phyloP scores from a whole-genome alignment of 1,140 invertebrate genomes.

The Goniozus legneri region DNA sequence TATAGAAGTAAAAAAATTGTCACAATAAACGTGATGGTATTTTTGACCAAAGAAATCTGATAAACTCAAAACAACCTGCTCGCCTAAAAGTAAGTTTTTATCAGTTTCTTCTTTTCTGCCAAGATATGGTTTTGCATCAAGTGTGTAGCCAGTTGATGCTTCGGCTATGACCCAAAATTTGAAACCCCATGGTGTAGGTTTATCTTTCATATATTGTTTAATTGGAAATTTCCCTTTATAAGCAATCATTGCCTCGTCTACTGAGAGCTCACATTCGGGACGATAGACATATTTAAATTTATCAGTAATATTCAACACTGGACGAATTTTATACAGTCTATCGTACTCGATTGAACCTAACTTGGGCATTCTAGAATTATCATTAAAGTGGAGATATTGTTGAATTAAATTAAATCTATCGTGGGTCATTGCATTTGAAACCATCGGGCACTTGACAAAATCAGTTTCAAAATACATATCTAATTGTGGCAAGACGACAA shows the following conservation, averaged over 20 bases:
- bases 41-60: conserved; percentile 1
- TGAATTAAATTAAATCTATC: neutral
- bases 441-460: neutral
- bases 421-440: no score
- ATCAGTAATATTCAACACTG: neutral
- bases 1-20: conserved; percentile 13
- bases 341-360: no score
- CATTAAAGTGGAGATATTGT: neutral
- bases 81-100: conserved; percentile 8
- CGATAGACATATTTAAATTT: neutral
- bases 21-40: conserved; percentile 9
- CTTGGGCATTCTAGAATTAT: no score
- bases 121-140: conserved; percentile 4
- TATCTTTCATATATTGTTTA: conserved; percentile 34
- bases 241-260: conserved; percentile 24
- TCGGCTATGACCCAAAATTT: conserved; percentile 22
- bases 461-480: neutral
- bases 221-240: conserved; percentile 19
- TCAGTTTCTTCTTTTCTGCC: conserved; percentile 9
- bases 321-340: neutral
- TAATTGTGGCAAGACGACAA: neutral
- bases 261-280: conserved; percentile 3
- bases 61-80: conserved; percentile 12
- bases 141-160: conserved; percentile 3
- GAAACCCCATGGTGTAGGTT: conserved; percentile 37